Base-by-base conservation (phyloP, 2,888 invertebrate species). In the Muscina levida region DNA sequence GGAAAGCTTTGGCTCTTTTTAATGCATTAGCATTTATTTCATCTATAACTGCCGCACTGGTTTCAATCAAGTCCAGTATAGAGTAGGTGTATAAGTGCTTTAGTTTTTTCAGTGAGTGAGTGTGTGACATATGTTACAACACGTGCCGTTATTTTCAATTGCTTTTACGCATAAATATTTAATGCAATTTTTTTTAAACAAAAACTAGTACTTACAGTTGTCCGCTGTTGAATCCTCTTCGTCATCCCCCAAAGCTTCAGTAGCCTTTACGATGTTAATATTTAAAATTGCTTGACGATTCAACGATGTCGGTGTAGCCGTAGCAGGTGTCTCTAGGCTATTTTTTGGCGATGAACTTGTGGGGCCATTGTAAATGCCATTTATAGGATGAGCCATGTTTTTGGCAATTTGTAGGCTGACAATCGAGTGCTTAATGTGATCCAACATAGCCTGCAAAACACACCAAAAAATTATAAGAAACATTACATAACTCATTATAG, bases 371-470 rank as follows among this genome's bases (percentile, higher is more conserved):
- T 96, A 97, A 86, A 97, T 94, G 75, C 97, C 97, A 90, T 97
- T 97, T 11, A 97, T 95, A 77, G 97, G 97, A 91, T 97, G 95
- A 42, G 96, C 96, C 85, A 97, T 97, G 91, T 97, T 97, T 95
- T 98, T 98, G 85, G 98, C 97, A 90, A 98, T 98, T 93, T 99
- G 98, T 85, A 99, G 93, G 88, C 98, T 94, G 84, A 99, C 98
- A 91, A 99, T 99, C 87, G 98, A 97, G 93, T 99, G 98, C 92
- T 99, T 99, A 84, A 99, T 96, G 87, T 98, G 96, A 92, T 99
- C 98, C 91, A 99, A 93, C 95, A 98, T 97, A 82, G 94, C 94
- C 95, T 97, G 92, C 81, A 92, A 67, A 37, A 37, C 31, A 4
- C 1, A 73, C 48, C 46, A 26, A 17, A 44, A 39, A 48, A 15